phyloP scores from a whole-genome alignment of 2,888 invertebrate species.

The Machimus atricapillus region DNA sequence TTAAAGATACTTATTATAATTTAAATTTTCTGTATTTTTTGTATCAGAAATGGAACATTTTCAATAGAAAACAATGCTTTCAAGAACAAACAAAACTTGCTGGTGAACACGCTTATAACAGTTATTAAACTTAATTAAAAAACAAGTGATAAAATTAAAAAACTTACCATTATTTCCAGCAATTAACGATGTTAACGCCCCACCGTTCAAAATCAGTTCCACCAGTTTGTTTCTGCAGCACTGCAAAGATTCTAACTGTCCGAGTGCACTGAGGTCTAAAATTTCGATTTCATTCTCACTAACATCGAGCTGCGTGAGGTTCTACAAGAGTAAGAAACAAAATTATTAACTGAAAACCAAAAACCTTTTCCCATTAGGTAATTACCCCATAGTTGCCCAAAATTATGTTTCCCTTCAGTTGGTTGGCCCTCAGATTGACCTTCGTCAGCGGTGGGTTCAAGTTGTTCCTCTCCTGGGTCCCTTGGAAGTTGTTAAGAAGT shows the following conservation, averaged over 20 bases:
- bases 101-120: neutral
- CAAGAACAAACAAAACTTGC: neutral
- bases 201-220: conserved; percentile 80
- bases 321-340: conserved; percentile 63
- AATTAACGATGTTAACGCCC: conserved; percentile 74
- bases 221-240: conserved; percentile 80
- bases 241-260: conserved; percentile 77
- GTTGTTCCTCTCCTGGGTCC: conserved; percentile 26
- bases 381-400: conserved; percentile 85
- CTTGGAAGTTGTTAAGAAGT: conserved; percentile 38
- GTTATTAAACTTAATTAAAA: conserved; percentile 50
- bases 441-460: conserved; percentile 68
- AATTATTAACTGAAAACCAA: neutral
- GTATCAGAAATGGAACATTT: neutral
- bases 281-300: conserved; percentile 85
- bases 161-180: conserved; percentile 80
- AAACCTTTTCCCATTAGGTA: conserved; percentile 41
- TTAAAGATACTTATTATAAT: too few relatives aligned
- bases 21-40: too few relatives aligned
- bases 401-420: conserved; percentile 82
- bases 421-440: conserved; percentile 79
- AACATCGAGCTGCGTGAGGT: conserved; percentile 81
- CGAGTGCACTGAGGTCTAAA: conserved; percentile 79
- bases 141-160: neutral
- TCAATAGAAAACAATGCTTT: neutral